Evolutionary conservation across 2,888 invertebrate species (phyloP).

Genomic region (Colletes collaris): DNA sequence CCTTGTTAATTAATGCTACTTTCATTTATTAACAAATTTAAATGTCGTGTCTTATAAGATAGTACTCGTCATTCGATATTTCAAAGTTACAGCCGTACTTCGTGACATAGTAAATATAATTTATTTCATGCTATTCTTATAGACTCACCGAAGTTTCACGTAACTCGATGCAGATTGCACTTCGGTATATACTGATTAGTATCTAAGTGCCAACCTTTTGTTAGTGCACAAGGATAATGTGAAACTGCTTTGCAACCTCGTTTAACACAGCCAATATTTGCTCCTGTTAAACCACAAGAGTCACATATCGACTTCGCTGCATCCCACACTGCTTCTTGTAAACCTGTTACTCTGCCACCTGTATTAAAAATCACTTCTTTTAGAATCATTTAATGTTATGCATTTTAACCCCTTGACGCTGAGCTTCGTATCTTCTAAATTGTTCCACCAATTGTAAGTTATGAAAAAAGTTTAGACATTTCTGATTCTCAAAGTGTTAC

Average conservation of each 20-base stretch:
- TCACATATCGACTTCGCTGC: conserved; percentile 80
- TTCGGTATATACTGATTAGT: conserved; percentile 80
- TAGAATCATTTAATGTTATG: neutral
- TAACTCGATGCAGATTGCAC: conserved; percentile 80
- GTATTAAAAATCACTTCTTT: neutral
- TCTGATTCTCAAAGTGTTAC: no score
- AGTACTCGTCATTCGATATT: conserved; percentile 59
- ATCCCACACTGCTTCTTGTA: conserved; percentile 81
- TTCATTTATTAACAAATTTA: conserved; percentile 62
- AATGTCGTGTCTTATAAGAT: conserved; percentile 53
- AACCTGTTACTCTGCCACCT: conserved; percentile 80
- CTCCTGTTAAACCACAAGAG: conserved; percentile 81
- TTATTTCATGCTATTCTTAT: conserved; percentile 57
- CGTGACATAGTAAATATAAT: conserved; percentile 51
- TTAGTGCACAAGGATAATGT: conserved; percentile 83
- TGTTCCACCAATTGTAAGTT: no score
- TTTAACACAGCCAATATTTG: conserved; percentile 82
- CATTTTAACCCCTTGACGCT: neutral
- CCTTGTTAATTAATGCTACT: conserved; percentile 58
- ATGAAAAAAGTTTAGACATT: no score
- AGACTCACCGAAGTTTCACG: conserved; percentile 77
- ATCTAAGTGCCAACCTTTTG: conserved; percentile 81
- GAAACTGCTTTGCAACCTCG: conserved; percentile 81
- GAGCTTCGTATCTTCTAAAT: neutral
- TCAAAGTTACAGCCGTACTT: conserved; percentile 56